These are phyloP conservation scores for Platichthys flesus DNA, from an alignment of 2,113 vertebrate genomes.

Conservation along the genomic window DNA sequence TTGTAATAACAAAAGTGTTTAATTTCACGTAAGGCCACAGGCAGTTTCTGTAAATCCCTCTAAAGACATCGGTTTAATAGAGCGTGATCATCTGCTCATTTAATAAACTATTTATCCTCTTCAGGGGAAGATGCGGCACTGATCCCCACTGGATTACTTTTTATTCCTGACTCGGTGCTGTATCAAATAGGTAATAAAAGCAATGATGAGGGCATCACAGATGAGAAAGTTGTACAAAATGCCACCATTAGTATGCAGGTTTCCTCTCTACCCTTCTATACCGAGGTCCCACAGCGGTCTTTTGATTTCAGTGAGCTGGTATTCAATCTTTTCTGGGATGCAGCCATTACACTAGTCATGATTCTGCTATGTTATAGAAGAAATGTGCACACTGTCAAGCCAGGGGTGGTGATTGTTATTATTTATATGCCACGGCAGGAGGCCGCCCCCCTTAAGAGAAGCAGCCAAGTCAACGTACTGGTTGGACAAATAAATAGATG, in stretches of 20 bases:
- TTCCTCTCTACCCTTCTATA: neutral
- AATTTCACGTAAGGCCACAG: neutral
- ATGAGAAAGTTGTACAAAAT: conserved; percentile 4
- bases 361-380: neutral
- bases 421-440: conserved; percentile 11
- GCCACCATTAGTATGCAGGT: neutral
- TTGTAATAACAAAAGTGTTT: neutral
- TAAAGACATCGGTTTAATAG: conserved; percentile 8
- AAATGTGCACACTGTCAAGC: neutral
- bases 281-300: neutral
- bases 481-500: neutral
- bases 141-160: conserved; percentile 41
- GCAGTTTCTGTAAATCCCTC: conserved; percentile 1
- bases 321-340: too few relatives aligned
- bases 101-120: conserved; percentile 18
- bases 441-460: neutral
- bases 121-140: conserved; percentile 6
- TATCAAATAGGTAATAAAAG: neutral
- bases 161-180: neutral
- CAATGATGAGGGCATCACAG: neutral
- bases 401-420: neutral
- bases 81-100: conserved; percentile 15
- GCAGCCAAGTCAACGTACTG: neutral
- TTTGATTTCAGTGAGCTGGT: neutral
- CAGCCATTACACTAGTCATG: neutral